Conservation (phyloP, 2,888 invertebrate species). For the Sthenelais limicola region DNA sequence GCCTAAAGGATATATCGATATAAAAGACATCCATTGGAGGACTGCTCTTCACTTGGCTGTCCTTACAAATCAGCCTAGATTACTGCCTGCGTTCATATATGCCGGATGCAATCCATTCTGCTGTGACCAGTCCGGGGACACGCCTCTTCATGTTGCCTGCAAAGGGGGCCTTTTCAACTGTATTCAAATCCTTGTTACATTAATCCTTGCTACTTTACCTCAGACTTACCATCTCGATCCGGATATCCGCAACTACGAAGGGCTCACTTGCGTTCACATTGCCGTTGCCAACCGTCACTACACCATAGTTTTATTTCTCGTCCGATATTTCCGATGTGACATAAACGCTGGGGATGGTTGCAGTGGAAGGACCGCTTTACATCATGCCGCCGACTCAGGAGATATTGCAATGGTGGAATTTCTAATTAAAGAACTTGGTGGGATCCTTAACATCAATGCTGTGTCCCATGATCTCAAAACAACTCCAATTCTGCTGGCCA, state of each 20-base stretch:
- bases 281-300: slow-evolving; percentile 97
- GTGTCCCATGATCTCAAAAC: slow-evolving; percentile 1
- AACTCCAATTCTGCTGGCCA: slow-evolving; percentile 16
- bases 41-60: slow-evolving; percentile 20
- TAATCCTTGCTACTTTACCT: background rate
- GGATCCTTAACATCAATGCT: background rate
- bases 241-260: slow-evolving; percentile 18
- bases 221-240: background rate
- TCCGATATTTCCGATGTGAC: background rate
- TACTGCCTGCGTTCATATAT: background rate
- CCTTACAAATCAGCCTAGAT: background rate
- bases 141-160: slow-evolving; percentile 11
- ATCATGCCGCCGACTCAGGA: slow-evolving; percentile 23
- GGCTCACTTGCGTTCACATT: slow-evolving; percentile 89
- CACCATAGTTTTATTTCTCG: slow-evolving; percentile 96
- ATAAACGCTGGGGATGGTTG: slow-evolving; percentile 19
- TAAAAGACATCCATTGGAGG: background rate
- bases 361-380: slow-evolving; percentile 16
- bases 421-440: background rate
- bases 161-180: background rate
- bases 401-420: background rate
- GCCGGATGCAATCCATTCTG: background rate
- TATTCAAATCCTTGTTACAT: background rate
- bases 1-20: background rate
- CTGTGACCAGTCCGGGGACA: slow-evolving; percentile 2